Evolutionary conservation across 2,113 vertebrate species (phyloP).

Genomic region (Rhinolophus sinicus): DNA sequence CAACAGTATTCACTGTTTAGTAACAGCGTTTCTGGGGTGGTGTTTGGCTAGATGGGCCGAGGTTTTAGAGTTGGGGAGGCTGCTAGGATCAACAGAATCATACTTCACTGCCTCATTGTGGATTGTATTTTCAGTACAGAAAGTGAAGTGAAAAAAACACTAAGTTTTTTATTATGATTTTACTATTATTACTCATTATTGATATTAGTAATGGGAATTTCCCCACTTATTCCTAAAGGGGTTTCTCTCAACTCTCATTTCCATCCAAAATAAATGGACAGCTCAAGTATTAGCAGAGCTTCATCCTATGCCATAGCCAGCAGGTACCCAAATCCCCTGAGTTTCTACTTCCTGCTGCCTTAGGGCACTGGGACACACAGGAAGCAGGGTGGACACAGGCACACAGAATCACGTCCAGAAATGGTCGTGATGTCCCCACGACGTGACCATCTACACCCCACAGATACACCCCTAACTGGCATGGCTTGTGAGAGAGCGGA

Average conservation of each 20-base stretch:
- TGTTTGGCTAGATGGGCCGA: accelerated
- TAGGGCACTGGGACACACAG: neutral
- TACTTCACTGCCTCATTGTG: accelerated
- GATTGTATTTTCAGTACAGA: neutral
- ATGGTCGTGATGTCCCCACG: accelerated
- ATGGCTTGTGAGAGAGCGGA: neutral
- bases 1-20: accelerated
- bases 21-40: neutral
- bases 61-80: accelerated
- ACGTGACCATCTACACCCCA: accelerated
- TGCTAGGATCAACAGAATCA: no score
- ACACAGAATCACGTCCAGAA: neutral
- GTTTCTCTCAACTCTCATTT: neutral
- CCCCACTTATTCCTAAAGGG: neutral
- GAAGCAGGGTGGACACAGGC: accelerated
- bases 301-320: neutral
- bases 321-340: neutral
- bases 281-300: neutral
- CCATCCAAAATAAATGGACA: neutral
- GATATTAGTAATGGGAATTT: neutral
- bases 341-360: neutral
- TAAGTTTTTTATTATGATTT: neutral
- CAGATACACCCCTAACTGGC: neutral
- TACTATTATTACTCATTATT: neutral
- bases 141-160: neutral